Evolutionary conservation across 1,140 invertebrate genomes (phyloP).

Genomic region (Pogonomyrmex californicus): DNA sequence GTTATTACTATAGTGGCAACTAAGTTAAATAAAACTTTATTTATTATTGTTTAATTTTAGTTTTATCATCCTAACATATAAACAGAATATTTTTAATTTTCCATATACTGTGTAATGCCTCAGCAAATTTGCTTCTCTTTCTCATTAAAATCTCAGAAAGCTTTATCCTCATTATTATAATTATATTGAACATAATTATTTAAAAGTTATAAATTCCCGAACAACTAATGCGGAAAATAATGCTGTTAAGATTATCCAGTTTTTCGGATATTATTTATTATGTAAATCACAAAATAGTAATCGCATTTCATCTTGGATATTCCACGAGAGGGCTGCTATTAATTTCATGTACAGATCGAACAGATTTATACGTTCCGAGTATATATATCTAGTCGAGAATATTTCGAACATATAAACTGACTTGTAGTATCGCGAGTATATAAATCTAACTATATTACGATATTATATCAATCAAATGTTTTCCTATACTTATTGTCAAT

Average conservation of each 20-base stretch:
- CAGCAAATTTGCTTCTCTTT: constrained; percentile 17
- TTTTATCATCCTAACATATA: constrained; percentile 32
- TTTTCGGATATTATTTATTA: constrained; percentile 23
- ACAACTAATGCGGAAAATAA: background rate
- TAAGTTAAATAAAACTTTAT: constrained; percentile 9
- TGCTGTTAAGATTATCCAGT: constrained; percentile 13
- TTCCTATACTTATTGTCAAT: background rate
- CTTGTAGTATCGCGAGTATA: background rate
- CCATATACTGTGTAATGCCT: background rate
- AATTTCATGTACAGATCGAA: constrained; percentile 35
- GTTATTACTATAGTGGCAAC: background rate
- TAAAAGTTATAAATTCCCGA: constrained; percentile 35
- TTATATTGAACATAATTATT: constrained; percentile 25
- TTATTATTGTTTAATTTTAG: constrained; percentile 20
- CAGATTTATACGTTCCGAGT: constrained; percentile 41
- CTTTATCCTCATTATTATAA: constrained; percentile 11
- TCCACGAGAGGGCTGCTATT: constrained; percentile 20
- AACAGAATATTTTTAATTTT: constrained; percentile 15
- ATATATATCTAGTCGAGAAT: constrained; percentile 15
- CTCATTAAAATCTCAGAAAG: constrained; percentile 10
- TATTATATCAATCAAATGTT: constrained; percentile 11
- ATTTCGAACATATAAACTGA: constrained; percentile 44
- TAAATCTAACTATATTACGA: constrained; percentile 24
- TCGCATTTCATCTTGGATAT: constrained; percentile 22
- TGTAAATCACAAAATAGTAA: constrained; percentile 7